These are phyloP conservation scores for Anoura caudifer DNA, from an alignment of 2,113 vertebrate species.

Conservation along the genomic window DNA sequence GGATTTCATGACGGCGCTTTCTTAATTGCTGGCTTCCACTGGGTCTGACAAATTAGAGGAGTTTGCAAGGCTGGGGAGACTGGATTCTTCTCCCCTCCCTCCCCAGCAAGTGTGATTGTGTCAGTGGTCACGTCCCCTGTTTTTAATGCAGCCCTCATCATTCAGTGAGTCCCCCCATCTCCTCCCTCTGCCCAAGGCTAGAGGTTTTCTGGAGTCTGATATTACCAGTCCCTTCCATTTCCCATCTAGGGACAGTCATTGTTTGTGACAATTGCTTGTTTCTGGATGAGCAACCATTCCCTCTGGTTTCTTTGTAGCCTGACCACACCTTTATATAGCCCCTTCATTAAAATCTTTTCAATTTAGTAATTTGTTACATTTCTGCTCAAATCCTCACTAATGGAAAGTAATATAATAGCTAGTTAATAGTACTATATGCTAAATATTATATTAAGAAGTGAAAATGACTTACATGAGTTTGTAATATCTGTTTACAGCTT, in stretches of 20 bases:
- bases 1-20: background rate
- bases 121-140: background rate
- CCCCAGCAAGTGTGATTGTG: background rate
- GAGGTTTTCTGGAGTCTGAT: background rate
- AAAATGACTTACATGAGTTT: background rate
- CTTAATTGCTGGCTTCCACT: background rate
- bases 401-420: background rate
- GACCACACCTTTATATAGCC: background rate
- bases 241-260: accelerated
- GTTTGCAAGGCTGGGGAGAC: background rate
- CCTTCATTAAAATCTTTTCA: background rate
- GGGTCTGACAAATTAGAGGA: background rate
- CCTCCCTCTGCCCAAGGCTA: accelerated
- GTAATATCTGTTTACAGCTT: background rate
- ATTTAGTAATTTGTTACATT: background rate
- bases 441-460: background rate
- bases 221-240: background rate
- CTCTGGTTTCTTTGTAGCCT: background rate
- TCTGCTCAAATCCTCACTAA: background rate
- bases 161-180: background rate
- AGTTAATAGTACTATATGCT: background rate
- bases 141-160: background rate
- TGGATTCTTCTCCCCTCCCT: background rate
- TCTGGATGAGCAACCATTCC: background rate
- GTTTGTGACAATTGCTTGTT: background rate